A percentile compares a stretch with the other conserved stretches of the same genome.
Evolutionary conservation across 2,888 invertebrate genomes (phyloP).

Genomic region (Pseudococcus longispinus): DNA sequence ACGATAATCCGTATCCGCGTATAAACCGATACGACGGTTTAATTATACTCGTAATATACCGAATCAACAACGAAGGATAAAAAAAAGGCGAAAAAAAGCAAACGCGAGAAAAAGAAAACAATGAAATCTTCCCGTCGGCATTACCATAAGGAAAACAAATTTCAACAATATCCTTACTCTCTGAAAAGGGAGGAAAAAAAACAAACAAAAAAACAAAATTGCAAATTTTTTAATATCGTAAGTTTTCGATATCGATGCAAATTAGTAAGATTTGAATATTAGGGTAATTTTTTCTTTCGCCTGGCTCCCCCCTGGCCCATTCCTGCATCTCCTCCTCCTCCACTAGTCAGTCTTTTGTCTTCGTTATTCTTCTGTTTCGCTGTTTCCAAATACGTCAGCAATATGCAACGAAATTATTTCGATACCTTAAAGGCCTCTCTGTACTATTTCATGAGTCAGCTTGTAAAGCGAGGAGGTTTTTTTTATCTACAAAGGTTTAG

Average conservation of each 20-base stretch:
- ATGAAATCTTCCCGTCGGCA: not conserved
- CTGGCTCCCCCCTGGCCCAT: not conserved
- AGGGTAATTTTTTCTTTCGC: not conserved
- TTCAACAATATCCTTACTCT: not conserved
- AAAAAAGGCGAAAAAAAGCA: not conserved
- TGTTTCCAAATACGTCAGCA: not conserved
- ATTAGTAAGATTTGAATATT: constrained; percentile 31
- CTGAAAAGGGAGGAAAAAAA: no score
- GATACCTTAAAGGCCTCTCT: not conserved
- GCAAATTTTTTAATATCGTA: constrained; percentile 28
- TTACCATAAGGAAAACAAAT: constrained; percentile 1
- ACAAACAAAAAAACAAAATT: not conserved
- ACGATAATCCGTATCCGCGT: not conserved
- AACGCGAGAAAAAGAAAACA: not conserved
- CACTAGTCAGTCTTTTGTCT: not conserved
- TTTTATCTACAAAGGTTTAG: not conserved
- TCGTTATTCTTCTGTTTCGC: not conserved
- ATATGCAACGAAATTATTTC: constrained; percentile 10
- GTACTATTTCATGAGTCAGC: not conserved
- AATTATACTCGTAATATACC: not conserved
- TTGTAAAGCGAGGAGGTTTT: not conserved
- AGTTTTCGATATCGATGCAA: constrained; percentile 31
- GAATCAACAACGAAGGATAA: not conserved
- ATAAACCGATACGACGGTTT: not conserved
- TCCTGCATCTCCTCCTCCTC: not conserved